These are phyloP conservation scores for Brachionus sp. DNA, from an alignment of 1,140 invertebrate genomes.

Conservation along the genomic window DNA sequence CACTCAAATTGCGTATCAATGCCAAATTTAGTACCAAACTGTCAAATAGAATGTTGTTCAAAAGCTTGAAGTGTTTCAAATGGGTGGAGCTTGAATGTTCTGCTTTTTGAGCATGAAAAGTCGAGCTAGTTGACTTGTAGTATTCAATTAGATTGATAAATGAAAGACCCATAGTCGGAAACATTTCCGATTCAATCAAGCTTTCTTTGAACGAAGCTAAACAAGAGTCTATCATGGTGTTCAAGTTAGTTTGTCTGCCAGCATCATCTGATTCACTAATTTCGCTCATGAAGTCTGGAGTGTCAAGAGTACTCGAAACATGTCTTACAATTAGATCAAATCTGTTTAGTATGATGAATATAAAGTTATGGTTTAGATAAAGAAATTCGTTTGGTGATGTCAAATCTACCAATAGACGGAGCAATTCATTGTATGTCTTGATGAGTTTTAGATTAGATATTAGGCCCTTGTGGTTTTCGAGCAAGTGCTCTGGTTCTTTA, in stretches of 20 bases:
- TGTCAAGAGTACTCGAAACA: neutral
- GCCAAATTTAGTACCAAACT: neutral
- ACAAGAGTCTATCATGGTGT: neutral
- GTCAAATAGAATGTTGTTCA: slow-evolving; percentile 21
- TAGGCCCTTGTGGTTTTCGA: neutral
- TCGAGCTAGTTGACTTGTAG: neutral
- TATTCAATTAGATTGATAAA: neutral
- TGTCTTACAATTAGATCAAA: neutral
- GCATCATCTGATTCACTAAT: neutral
- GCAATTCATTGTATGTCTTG: neutral
- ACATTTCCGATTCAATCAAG: neutral
- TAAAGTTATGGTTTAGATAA: neutral
- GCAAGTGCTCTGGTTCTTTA: neutral
- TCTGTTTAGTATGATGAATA: neutral
- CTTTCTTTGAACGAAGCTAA: slow-evolving; percentile 16
- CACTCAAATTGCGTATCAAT: neutral
- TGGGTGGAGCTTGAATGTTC: neutral
- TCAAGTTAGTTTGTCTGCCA: neutral
- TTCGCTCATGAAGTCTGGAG: neutral
- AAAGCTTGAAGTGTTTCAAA: neutral
- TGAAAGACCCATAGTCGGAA: neutral
- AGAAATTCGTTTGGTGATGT: slow-evolving; percentile 7
- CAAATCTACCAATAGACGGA: neutral
- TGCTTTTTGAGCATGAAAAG: neutral
- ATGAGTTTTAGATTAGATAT: neutral